Conservation (phyloP, 2,113 vertebrate species). For the Hypocryptadius cinnamomeus region DNA sequence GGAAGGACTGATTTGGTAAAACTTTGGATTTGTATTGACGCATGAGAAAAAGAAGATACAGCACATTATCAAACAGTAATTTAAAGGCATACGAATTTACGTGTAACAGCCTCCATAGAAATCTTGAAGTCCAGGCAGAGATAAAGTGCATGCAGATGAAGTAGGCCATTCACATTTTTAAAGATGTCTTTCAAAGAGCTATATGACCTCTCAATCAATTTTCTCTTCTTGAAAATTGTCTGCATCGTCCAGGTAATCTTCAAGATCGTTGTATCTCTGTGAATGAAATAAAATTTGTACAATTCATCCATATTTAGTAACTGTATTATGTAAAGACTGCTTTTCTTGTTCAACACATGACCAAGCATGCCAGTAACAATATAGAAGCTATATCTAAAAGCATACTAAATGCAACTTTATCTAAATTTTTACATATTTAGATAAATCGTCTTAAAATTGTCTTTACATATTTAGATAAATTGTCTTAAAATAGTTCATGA, state of each 20-base stretch:
- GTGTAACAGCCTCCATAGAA: neutral
- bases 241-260: constrained; percentile 70
- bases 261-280: constrained; percentile 72
- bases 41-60: neutral
- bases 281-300: constrained; percentile 33
- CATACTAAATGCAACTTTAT: neutral
- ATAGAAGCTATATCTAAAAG: neutral
- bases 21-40: neutral
- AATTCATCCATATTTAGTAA: neutral
- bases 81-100: neutral
- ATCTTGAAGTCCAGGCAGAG: neutral
- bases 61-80: neutral
- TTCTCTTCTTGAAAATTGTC: constrained; percentile 83
- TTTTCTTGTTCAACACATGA: neutral
- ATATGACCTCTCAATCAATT: constrained; percentile 59
- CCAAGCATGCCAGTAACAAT: neutral
- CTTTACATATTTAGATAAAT: too few relatives aligned
- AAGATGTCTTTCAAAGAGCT: constrained; percentile 32
- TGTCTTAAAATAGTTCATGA: neutral
- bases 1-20: neutral
- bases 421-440: too few relatives aligned
- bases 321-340: neutral
- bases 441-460: neutral
- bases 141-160: neutral
- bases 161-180: neutral